Percentiles rank a stretch among this genome's conserved stretches.
These are phyloP conservation scores for Karalla daura DNA, from an alignment of 2,797 vertebrate species.

Conservation along the genomic window DNA sequence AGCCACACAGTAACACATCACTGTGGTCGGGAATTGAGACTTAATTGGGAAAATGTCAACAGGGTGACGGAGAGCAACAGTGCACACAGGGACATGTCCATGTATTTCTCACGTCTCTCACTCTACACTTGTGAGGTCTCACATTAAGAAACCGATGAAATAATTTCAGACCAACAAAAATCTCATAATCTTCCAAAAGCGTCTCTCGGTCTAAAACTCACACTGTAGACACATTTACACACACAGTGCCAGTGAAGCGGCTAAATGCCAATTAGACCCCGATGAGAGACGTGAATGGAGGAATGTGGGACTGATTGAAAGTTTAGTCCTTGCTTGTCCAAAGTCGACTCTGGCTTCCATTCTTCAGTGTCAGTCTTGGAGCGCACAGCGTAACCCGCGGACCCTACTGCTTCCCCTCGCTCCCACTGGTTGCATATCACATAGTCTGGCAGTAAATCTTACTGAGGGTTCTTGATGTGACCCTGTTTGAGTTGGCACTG, in stretches of 20 bases:
- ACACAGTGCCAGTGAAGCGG: conserved; percentile 13
- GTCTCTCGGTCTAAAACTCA: conserved; percentile 1
- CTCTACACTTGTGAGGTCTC: not conserved
- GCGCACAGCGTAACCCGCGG: conserved; percentile 16
- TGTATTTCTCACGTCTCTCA: not conserved
- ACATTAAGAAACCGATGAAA: not conserved
- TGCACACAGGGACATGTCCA: not conserved
- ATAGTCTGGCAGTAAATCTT: conserved; percentile 59
- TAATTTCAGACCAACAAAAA: not conserved
- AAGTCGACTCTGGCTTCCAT: conserved; percentile 26
- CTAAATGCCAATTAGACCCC: conserved; percentile 53
- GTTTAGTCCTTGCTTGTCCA: conserved; percentile 32
- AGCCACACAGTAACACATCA: not conserved
- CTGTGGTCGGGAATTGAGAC: not conserved
- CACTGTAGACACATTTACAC: conserved; percentile 4
- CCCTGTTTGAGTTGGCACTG: conserved; percentile 59
- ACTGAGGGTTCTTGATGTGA: conserved; percentile 34
- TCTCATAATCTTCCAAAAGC: conserved; percentile 1
- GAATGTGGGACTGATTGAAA: conserved; percentile 42
- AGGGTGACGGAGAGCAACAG: not conserved
- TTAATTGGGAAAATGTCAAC: not conserved
- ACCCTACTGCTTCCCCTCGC: conserved; percentile 4
- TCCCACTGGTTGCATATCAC: conserved; percentile 29
- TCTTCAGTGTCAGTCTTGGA: conserved; percentile 19
- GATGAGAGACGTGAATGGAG: conserved; percentile 51